These are phyloP conservation scores for Rutilus rutilus DNA, from an alignment of 2,113 vertebrate species.

Conservation along the genomic window DNA sequence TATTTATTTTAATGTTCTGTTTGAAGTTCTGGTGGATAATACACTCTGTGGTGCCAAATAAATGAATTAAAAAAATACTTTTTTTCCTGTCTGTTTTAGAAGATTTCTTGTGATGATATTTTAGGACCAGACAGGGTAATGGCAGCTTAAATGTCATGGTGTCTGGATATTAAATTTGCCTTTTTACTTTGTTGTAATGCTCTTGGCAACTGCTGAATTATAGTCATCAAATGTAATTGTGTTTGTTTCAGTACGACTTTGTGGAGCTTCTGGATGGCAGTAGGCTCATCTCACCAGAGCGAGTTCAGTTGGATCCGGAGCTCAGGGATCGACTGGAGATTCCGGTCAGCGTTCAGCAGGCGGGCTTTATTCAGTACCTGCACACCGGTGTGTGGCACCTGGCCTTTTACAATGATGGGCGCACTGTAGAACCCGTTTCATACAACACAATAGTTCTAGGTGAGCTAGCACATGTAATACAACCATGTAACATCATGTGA, in stretches of 20 bases:
- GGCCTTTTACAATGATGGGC: conserved; percentile 97
- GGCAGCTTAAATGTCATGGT: conserved; percentile 10
- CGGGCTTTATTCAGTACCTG: conserved; percentile 97
- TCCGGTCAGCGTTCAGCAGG: conserved; percentile 89
- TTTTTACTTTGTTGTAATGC: neutral
- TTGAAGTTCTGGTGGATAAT: conserved; percentile 6
- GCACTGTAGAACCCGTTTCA: conserved; percentile 88
- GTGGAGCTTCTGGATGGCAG: conserved; percentile 97
- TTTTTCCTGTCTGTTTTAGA: neutral
- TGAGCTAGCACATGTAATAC: conserved; percentile 67
- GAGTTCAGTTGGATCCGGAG: conserved; percentile 79
- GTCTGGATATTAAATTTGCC: conserved; percentile 10
- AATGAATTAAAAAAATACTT: neutral
- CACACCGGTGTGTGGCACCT: conserved; percentile 97
- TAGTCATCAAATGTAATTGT: neutral
- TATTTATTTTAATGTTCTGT: conserved; percentile 14
- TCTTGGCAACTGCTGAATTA: neutral
- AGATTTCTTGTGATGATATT: conserved; percentile 10
- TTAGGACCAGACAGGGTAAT: conserved; percentile 7
- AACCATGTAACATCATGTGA: neutral
- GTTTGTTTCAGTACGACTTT: conserved; percentile 89
- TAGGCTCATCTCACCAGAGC: conserved; percentile 89
- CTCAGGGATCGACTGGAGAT: conserved; percentile 78
- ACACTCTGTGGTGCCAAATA: neutral
- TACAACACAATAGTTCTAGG: conserved; percentile 96